Percentiles rank a stretch among this genome's conserved stretches.
Conservation (phyloP, 2,113 vertebrate genomes). For the Hylia prasina region DNA sequence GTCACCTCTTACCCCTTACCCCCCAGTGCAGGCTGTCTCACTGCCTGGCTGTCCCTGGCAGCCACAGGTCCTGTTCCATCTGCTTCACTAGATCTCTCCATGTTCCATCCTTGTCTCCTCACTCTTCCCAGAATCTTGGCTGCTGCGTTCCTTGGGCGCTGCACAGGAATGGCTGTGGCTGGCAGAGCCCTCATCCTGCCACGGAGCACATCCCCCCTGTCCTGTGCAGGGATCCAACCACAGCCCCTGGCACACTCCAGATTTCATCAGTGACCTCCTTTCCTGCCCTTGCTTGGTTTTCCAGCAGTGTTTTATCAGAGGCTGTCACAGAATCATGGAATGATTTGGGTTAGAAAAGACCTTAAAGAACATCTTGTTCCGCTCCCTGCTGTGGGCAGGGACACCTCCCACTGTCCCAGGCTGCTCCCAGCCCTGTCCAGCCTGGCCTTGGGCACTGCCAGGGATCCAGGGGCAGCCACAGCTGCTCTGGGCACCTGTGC, state of each 20-base stretch:
- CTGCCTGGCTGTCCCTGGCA: background rate
- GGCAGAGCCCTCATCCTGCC: background rate
- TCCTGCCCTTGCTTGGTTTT: background rate
- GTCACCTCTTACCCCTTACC: background rate
- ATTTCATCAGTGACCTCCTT: background rate
- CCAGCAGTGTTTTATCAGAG: background rate
- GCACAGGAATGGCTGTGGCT: rapidly evolving
- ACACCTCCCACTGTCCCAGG: too few relatives aligned
- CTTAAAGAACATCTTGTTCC: background rate
- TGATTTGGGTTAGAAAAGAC: background rate
- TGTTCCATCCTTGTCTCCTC: background rate
- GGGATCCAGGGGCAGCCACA: too few relatives aligned
- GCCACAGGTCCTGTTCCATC: background rate
- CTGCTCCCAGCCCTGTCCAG: too few relatives aligned
- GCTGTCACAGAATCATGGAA: background rate
- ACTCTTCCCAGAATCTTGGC: background rate
- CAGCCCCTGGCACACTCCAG: background rate
- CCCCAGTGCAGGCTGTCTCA: rapidly evolving
- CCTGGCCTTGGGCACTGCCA: too few relatives aligned
- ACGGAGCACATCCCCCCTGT: background rate
- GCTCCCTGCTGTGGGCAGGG: background rate
- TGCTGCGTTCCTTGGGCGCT: background rate
- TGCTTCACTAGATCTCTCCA: background rate
- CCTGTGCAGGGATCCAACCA: background rate
- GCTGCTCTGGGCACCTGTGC: too few relatives aligned